A percentile compares a stretch with the other conserved stretches of the same genome.
Evolutionary conservation across 1,140 invertebrate genomes (phyloP).

Genomic region (Acromyrmex echinatior): DNA sequence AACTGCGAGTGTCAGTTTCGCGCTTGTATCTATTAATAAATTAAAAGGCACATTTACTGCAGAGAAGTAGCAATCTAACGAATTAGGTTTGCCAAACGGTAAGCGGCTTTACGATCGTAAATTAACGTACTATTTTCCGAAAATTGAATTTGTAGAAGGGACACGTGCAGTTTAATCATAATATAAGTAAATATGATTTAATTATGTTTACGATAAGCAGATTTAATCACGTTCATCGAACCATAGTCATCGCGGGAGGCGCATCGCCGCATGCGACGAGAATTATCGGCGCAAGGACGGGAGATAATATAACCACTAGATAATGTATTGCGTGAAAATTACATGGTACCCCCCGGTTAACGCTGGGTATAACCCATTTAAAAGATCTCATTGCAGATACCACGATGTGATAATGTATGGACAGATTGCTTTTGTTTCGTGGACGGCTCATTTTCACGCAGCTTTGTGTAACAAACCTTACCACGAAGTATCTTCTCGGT

Average conservation of each 20-base stretch:
- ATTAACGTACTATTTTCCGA: constrained; percentile 8
- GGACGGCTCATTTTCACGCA: constrained; percentile 23
- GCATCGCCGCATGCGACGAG: constrained; percentile 15
- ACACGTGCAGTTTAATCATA: constrained; percentile 26
- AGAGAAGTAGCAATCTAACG: not conserved
- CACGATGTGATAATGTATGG: constrained; percentile 58
- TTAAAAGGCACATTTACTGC: not conserved
- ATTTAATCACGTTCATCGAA: constrained; percentile 53
- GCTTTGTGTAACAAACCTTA: not conserved
- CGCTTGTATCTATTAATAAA: not conserved
- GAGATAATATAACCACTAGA: constrained; percentile 45
- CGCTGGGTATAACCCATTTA: constrained; percentile 51
- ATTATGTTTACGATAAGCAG: constrained; percentile 56
- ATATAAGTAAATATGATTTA: constrained; percentile 30
- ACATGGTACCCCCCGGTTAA: constrained; percentile 37
- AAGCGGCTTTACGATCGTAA: not conserved
- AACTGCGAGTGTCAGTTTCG: not conserved
- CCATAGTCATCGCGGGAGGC: constrained; percentile 34
- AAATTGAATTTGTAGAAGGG: constrained; percentile 19
- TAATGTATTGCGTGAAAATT: constrained; percentile 61
- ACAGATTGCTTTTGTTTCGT: constrained; percentile 63
- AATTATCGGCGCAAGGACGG: constrained; percentile 28
- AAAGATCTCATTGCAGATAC: constrained; percentile 65
- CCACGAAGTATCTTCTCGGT: constrained; percentile 3
- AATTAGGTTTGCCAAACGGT: not conserved